phyloP scores from a whole-genome alignment of 2,113 vertebrate genomes.

The Malurus melanocephalus region DNA sequence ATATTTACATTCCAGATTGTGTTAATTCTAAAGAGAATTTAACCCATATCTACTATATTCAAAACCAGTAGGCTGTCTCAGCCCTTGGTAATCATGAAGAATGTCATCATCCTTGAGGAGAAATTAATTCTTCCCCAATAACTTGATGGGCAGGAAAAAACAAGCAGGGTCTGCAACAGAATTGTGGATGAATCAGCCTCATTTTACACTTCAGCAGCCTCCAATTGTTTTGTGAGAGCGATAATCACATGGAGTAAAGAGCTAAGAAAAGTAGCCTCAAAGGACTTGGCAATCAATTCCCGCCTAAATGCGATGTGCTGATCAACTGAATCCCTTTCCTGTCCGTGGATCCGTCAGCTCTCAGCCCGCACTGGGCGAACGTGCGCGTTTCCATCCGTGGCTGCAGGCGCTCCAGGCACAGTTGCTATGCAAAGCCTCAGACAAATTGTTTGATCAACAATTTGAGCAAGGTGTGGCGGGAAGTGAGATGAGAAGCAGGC shows the following conservation, averaged over 20 bases:
- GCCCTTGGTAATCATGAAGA: neutral
- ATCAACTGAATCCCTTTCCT: neutral
- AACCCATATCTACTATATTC: neutral
- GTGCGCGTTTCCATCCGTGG: neutral
- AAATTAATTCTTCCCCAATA: neutral
- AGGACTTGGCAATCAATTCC: neutral
- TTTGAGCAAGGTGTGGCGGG: neutral
- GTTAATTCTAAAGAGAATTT: neutral
- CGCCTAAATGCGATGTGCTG: neutral
- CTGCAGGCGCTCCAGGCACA: neutral
- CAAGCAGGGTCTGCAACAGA: neutral
- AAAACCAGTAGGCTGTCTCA: neutral
- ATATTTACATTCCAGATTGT: neutral
- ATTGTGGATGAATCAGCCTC: neutral
- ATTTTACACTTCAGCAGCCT: conserved; percentile 32
- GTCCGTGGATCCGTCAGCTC: neutral
- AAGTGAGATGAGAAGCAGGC: neutral
- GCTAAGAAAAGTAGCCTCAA: neutral
- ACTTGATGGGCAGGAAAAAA: neutral
- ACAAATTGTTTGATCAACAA: neutral
- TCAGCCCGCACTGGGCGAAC: neutral
- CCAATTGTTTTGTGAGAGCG: neutral
- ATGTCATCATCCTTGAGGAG: neutral
- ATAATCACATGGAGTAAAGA: neutral
- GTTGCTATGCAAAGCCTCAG: neutral